phyloP scores from a whole-genome alignment of 2,113 vertebrate genomes.

The Poeciliopsis occidentalis region DNA sequence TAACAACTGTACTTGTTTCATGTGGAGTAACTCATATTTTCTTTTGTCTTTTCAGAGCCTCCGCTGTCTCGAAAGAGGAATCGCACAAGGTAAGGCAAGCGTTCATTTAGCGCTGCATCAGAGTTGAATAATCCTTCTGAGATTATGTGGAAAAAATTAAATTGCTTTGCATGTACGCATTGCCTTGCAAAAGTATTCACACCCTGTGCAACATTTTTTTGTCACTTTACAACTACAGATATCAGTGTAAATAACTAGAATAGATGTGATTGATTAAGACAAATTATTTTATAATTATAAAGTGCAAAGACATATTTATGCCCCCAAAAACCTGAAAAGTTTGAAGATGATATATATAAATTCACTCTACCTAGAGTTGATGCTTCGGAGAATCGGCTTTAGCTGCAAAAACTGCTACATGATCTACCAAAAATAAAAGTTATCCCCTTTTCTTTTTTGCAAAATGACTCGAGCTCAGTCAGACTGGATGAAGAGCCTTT shows the following conservation, averaged over 20 bases:
- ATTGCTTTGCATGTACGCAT: slow-evolving; percentile 31
- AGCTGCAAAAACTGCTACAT: no score
- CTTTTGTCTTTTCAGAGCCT: slow-evolving; percentile 78
- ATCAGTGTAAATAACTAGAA: background rate
- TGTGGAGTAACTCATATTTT: slow-evolving; percentile 11
- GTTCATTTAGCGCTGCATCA: background rate
- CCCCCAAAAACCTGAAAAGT: background rate
- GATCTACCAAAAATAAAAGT: no score
- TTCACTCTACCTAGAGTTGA: background rate
- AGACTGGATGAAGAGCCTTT: no score
- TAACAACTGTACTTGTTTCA: background rate
- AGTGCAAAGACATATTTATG: background rate
- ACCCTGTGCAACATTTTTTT: background rate
- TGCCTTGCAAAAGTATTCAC: background rate
- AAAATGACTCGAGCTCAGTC: no score
- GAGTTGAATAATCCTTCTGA: slow-evolving; percentile 46
- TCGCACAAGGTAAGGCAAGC: slow-evolving; percentile 83
- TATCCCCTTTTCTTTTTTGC: no score
- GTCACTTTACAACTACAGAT: background rate
- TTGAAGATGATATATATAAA: background rate
- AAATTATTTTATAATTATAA: no score
- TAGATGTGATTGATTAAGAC: background rate
- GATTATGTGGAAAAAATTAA: slow-evolving; percentile 33
- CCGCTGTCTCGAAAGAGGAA: slow-evolving; percentile 77
- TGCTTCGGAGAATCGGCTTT: no score